phyloP scores from a whole-genome alignment of 1,140 invertebrate genomes.

The Cydia fagiglandana region DNA sequence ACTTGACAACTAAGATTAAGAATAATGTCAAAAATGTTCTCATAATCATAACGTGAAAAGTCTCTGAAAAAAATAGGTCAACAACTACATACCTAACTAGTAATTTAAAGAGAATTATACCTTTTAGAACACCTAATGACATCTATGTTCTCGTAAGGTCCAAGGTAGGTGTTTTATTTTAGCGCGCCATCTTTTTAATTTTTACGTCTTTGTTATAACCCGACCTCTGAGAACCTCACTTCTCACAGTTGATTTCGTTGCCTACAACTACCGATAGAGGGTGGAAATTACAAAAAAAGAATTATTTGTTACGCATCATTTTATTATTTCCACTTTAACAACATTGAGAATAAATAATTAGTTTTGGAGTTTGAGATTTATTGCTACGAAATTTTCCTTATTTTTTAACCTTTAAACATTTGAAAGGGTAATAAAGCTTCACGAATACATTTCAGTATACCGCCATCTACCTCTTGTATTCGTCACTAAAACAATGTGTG shows the following conservation, averaged over 20 bases:
- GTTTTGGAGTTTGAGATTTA: no score
- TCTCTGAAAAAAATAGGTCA: background rate
- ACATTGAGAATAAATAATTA: no score
- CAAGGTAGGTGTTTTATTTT: no score
- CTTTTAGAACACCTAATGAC: background rate
- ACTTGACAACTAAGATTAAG: no score
- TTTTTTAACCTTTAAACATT: no score
- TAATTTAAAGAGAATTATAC: background rate
- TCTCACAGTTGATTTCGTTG: background rate
- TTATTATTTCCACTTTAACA: no score
- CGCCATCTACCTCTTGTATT: background rate
- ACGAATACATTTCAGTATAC: background rate
- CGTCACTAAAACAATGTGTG: background rate
- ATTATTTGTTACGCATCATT: no score
- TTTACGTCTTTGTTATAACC: background rate
- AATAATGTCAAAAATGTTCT: no score
- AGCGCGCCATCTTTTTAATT: conserved; percentile 22
- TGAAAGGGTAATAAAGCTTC: no score
- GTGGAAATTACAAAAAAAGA: no score
- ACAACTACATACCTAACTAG: background rate
- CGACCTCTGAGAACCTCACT: background rate
- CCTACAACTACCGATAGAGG: background rate
- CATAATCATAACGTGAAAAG: no score
- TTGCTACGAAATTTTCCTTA: no score
- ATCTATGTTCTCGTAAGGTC: background rate